Percentiles rank a stretch among this genome's conserved stretches.
phyloP scores from a whole-genome alignment of 2,113 vertebrate genomes.

The Butorides virescens region DNA sequence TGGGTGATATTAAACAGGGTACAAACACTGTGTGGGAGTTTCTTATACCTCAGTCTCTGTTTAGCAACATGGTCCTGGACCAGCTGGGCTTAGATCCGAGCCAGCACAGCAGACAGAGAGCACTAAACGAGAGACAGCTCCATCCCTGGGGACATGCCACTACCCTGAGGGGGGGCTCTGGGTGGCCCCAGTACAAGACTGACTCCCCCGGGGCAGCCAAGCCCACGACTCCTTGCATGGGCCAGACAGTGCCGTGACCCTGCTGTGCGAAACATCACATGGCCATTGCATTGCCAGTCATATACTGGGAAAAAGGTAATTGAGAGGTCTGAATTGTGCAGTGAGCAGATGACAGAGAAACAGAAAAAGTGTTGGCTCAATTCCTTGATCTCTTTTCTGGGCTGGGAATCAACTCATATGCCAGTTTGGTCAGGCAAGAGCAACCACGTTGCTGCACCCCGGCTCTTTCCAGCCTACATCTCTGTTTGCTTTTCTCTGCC shows the following conservation, averaged over 20 bases:
- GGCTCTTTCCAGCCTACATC: neutral
- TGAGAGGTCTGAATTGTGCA: neutral
- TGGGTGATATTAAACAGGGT: neutral
- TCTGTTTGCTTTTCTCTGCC: neutral
- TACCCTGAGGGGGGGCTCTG: neutral
- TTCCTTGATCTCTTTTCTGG: slow-evolving; percentile 29
- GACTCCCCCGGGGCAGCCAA: neutral
- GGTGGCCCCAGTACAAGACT: neutral
- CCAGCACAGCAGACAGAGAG: neutral
- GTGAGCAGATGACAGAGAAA: neutral
- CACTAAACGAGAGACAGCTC: neutral
- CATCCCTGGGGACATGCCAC: neutral
- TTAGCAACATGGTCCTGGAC: neutral
- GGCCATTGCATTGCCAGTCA: fast-evolving
- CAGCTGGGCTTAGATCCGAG: neutral
- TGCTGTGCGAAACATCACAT: neutral
- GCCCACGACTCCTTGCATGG: fast-evolving
- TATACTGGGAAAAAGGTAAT: neutral
- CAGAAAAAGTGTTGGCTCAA: neutral
- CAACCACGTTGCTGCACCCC: neutral
- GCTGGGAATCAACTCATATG: slow-evolving; percentile 9
- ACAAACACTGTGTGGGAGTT: neutral
- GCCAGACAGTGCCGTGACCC: neutral
- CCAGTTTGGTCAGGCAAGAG: slow-evolving; percentile 28
- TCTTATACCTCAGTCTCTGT: neutral